Base-by-base conservation (phyloP, 2,888 invertebrate species). In the Pemphredon lugubris region DNA sequence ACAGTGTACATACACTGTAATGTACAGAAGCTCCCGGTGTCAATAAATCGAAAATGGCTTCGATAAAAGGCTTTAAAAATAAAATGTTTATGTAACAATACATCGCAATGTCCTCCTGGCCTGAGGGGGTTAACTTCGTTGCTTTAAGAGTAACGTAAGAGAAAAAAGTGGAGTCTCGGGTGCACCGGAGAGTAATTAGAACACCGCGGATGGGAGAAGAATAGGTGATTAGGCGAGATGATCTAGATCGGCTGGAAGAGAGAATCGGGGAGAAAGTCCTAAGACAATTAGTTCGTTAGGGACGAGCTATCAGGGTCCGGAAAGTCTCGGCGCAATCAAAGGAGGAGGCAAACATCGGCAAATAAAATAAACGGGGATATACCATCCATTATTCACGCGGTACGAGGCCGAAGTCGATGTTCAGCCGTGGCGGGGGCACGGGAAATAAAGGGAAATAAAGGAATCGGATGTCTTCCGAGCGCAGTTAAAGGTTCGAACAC, bases 211-310 rank as follows among this genome's bases (percentile, higher is more conserved):
- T 40, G 21, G 11, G 3, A 16, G 2, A 34, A 53, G 47, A 65
- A 58, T 58, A 53, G 58, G 48, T 64, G 64, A 69, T 69, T 65
- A 53, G 39, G 7, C 6, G 44, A 44, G 30, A 51, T 50, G 11
- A 16, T 45, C 20, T 7, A 14, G n/a, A 7, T 13, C 21, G 2
- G 37, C 18, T n/a, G 40, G 21, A 20, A 18, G 50, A 40, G 20
- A 13, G 7, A 16, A 20, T 18, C 47, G 34, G n/a, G 47, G 39
- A 58, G 44, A 51, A 32, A 32, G 34, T 30, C 21, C 11, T 14
- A 23, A 14, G 11, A 61, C 66, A 67, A 71, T 60, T 60, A 67
- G 45, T 67, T 67, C 57, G 47, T 67, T 71, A 67, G 50, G n/a
- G 26, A n/a, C 23, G 13, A 23, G 16, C 34, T 18, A 42, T 57